Conservation (phyloP, 2,797 vertebrate species). For the Esox masquinongy region DNA sequence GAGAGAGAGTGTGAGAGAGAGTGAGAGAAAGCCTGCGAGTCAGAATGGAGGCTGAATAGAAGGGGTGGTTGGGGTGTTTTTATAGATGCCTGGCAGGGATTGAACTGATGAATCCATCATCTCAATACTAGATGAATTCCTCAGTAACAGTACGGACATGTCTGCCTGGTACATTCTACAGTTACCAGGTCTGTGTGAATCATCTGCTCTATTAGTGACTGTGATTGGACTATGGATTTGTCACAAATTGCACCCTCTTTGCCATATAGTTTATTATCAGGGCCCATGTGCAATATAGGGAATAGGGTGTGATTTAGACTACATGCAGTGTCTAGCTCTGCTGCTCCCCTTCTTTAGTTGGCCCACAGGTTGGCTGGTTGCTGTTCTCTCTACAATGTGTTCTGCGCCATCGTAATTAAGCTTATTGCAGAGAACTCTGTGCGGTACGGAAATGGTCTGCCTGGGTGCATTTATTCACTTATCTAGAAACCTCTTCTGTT, state of each 20-base stretch:
- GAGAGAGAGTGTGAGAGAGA: background rate
- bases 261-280: too few relatives aligned
- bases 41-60: background rate
- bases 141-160: slow-evolving; percentile 8
- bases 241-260: too few relatives aligned
- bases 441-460: background rate
- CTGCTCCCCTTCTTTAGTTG: slow-evolving; percentile 33
- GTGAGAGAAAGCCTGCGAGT: background rate
- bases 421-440: slow-evolving; percentile 8
- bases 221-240: slow-evolving; percentile 19
- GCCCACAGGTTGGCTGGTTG: slow-evolving; percentile 23
- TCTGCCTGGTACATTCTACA: slow-evolving; percentile 2
- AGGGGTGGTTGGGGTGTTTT: slow-evolving; percentile 40
- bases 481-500: background rate
- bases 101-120: slow-evolving; percentile 42
- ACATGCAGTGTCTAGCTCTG: slow-evolving; percentile 10
- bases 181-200: background rate
- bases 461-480: background rate
- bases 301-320: background rate
- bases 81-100: slow-evolving; percentile 30
- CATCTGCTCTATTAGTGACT: slow-evolving; percentile 7
- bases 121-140: slow-evolving; percentile 34
- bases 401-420: background rate
- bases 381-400: slow-evolving; percentile 18
- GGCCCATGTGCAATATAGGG: background rate